Evolutionary conservation across 2,797 vertebrate species (phyloP).

Genomic region (Gobionotothen gibberifrons): DNA sequence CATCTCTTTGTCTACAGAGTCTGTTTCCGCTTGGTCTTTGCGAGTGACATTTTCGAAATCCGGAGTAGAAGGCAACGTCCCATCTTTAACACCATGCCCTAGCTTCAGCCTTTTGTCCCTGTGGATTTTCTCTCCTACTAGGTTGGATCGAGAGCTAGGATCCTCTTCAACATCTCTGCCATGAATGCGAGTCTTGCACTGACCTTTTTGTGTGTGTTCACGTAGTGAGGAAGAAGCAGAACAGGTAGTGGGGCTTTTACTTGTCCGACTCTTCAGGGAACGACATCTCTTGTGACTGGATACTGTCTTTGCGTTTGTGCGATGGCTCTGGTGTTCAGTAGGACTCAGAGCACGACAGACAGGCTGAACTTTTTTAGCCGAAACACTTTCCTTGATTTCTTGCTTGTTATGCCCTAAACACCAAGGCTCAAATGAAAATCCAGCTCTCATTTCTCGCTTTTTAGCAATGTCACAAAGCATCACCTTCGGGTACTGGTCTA

Average conservation of each 20-base stretch:
- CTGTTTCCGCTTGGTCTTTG: neutral
- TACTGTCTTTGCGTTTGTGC: neutral
- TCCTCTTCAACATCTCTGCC: constrained; percentile 27
- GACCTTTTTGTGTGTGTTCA: constrained; percentile 30
- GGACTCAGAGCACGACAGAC: constrained; percentile 21
- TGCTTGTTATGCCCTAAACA: constrained; percentile 31
- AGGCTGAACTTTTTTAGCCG: constrained; percentile 9
- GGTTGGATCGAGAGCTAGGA: constrained; percentile 1
- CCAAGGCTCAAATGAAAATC: constrained; percentile 33
- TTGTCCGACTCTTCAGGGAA: constrained; percentile 6
- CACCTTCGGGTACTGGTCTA: constrained; percentile 64
- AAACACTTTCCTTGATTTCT: constrained; percentile 17
- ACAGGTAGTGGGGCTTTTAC: constrained; percentile 45
- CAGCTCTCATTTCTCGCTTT: constrained; percentile 63
- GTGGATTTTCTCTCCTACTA: neutral
- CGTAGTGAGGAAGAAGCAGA: constrained; percentile 61
- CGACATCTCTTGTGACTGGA: constrained; percentile 20
- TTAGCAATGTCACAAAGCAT: constrained; percentile 74
- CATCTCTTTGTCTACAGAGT: neutral
- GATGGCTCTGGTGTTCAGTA: constrained; percentile 18
- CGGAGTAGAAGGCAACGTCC: constrained; percentile 6
- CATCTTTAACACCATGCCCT: neutral
- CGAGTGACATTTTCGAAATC: neutral
- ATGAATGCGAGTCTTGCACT: constrained; percentile 30
- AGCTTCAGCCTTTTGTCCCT: constrained; percentile 51